Percentiles rank a stretch among this genome's conserved stretches.
phyloP scores from a whole-genome alignment of 2,888 invertebrate species.

The Plebejus anna region DNA sequence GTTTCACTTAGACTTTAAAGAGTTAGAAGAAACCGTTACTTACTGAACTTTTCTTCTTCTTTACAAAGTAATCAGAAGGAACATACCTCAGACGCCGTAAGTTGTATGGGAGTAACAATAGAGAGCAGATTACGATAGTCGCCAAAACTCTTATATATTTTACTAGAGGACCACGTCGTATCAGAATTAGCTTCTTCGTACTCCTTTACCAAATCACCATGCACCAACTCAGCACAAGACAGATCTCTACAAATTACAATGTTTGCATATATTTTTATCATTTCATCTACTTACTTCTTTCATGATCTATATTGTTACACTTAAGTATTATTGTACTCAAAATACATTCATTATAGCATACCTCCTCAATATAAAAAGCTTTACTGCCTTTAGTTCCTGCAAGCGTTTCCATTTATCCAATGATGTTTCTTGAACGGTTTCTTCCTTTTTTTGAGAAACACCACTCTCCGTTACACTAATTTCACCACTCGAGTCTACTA shows the following conservation, averaged over 20 bases:
- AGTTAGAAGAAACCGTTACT: neutral
- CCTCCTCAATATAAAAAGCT: slow-evolving; percentile 63
- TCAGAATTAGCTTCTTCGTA: slow-evolving; percentile 56
- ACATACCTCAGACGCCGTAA: slow-evolving; percentile 62
- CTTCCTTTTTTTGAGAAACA: slow-evolving; percentile 41
- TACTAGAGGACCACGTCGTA: slow-evolving; percentile 67
- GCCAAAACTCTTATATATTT: slow-evolving; percentile 62
- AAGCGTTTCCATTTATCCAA: slow-evolving; percentile 52
- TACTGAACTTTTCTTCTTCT: neutral
- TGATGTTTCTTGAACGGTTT: slow-evolving; percentile 24
- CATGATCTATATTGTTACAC: neutral
- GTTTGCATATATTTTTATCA: neutral
- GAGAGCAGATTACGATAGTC: slow-evolving; percentile 60
- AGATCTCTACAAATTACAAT: slow-evolving; percentile 49
- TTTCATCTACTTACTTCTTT: no score
- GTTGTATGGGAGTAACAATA: slow-evolving; percentile 58
- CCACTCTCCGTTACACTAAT: slow-evolving; percentile 44
- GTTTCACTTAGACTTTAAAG: no score
- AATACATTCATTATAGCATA: neutral
- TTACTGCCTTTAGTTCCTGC: slow-evolving; percentile 53
- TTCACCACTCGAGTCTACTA: slow-evolving; percentile 60
- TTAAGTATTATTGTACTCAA: neutral
- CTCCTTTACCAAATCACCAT: slow-evolving; percentile 53
- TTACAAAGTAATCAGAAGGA: neutral
- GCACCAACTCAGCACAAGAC: slow-evolving; percentile 63